phyloP scores from a whole-genome alignment of 1,140 invertebrate genomes.

The Aphis gossypii region DNA sequence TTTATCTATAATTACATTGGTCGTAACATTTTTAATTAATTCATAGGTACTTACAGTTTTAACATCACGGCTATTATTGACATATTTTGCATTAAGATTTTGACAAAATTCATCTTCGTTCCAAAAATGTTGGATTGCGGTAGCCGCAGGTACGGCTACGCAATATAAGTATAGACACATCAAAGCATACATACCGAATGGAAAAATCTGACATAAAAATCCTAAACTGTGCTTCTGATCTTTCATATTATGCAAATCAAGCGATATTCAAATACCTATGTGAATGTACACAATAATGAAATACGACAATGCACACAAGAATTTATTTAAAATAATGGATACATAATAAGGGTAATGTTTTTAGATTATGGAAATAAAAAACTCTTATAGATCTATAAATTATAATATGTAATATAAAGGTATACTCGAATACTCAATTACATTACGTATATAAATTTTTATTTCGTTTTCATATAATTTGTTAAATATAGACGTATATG shows the following conservation, averaged over 20 bases:
- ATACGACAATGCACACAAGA: not conserved
- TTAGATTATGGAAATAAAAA: slow-evolving; percentile 20
- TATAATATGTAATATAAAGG: too few relatives aligned
- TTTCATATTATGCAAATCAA: slow-evolving; percentile 35
- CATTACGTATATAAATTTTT: too few relatives aligned
- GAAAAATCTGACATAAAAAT: not conserved
- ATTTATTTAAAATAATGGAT: not conserved
- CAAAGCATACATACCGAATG: slow-evolving; percentile 48
- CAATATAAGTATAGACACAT: slow-evolving; percentile 24
- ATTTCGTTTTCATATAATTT: too few relatives aligned
- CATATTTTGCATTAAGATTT: not conserved
- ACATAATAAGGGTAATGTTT: slow-evolving; percentile 15
- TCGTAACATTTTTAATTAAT: too few relatives aligned
- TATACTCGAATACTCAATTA: too few relatives aligned
- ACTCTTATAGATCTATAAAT: not conserved
- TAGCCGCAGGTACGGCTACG: not conserved
- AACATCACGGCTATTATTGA: not conserved
- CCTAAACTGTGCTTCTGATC: not conserved
- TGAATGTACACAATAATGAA: not conserved
- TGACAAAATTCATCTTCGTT: slow-evolving; percentile 26
- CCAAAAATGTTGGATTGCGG: slow-evolving; percentile 22
- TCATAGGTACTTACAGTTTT: not conserved
- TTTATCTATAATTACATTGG: too few relatives aligned
- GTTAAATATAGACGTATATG: too few relatives aligned
- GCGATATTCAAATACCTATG: slow-evolving; percentile 13